Evolutionary conservation across 2,113 vertebrate genomes (phyloP).

Genomic region (Pholis gunnellus): DNA sequence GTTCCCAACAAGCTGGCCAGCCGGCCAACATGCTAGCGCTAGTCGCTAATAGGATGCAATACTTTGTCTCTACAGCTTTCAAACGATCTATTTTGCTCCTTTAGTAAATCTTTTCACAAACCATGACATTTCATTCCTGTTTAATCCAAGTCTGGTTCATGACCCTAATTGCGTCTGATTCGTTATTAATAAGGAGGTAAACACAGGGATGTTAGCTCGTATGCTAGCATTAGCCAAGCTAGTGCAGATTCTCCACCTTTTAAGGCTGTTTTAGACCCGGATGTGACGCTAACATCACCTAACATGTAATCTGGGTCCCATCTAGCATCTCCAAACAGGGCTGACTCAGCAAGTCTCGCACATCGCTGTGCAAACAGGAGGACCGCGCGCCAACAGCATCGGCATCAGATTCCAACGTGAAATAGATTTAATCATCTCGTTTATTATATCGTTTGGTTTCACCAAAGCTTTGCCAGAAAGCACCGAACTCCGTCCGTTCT

Average conservation of each 20-base stretch:
- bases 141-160: background rate
- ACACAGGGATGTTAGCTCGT: background rate
- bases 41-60: no score
- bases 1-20: no score
- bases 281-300: background rate
- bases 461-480: conserved; percentile 19
- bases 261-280: background rate
- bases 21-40: no score
- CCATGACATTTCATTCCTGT: background rate
- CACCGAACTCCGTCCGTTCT: conserved; percentile 20
- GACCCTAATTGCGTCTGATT: background rate
- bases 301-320: conserved; percentile 42
- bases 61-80: no score
- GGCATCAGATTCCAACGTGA: conserved; percentile 46
- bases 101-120: background rate
- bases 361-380: conserved; percentile 42
- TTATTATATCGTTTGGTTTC: conserved; percentile 20
- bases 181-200: background rate
- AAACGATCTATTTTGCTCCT: background rate
- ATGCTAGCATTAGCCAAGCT: conserved; percentile 7
- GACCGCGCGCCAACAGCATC: conserved; percentile 32
- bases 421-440: conserved; percentile 53
- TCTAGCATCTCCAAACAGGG: conserved; percentile 62
- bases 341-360: conserved; percentile 35
- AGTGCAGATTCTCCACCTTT: background rate